Base-by-base conservation (phyloP, 1,140 invertebrate genomes). In the Steinernema khuongi region DNA sequence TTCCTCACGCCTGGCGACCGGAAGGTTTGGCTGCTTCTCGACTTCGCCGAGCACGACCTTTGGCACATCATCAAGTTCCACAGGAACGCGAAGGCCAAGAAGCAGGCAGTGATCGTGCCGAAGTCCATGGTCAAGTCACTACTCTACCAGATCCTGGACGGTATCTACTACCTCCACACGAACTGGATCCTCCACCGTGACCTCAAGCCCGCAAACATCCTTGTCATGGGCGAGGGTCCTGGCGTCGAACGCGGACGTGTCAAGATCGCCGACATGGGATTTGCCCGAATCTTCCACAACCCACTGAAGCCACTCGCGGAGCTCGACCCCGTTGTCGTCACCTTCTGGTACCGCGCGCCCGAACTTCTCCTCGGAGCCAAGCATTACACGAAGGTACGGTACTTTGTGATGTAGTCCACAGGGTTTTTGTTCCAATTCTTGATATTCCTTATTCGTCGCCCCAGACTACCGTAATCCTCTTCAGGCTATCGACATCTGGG, bases 51-150 rank as follows among this genome's bases (percentile, higher is more conserved):
- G 88, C 96, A 99, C 89, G 97, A 99, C 89, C 86, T 99, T 29
- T 99, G 97, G 96, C 97, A 99, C 86, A 99, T 99, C 33, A 99
- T 99, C 67, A 99, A 99, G 88, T 99, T 94, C 87, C 96, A 99
- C 86, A 89, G 97, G 85, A 94, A 94, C 71, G 95, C 96, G 0
- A 99, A 99, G 88, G 94, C 94, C 18, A 97, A 94, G 83, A 98
- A 99, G 85, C 97, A 98, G 84, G 91, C 92, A 72, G 81, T 88
- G 11, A 93, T 94, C 88, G 94, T 97, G 18, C 94, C 96, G 14
- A 95, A 94, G 86, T 93, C 92, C 71, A 97, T 97, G 94, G 94
- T 99, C 0, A 99, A 99, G 88, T 97, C 94, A 72, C 88, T 99
- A 30, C 87, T 99, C 0, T 98, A 96, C 89, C 97, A 99, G 89